A percentile compares a stretch with the other conserved stretches of the same genome.
These are phyloP conservation scores for Nyctibius bracteatus DNA, from an alignment of 2,113 vertebrate genomes.

Conservation along the genomic window DNA sequence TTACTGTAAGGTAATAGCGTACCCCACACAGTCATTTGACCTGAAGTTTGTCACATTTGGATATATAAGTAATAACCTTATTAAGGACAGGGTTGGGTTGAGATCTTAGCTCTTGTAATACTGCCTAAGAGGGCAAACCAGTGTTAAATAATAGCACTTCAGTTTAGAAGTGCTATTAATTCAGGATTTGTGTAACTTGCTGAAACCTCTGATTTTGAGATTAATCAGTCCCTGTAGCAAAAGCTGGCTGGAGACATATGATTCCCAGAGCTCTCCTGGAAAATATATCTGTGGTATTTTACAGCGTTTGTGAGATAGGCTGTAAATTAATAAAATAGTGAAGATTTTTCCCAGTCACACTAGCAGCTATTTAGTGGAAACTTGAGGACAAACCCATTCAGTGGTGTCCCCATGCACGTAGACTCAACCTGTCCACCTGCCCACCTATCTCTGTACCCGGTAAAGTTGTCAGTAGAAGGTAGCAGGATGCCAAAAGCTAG, in stretches of 20 bases:
- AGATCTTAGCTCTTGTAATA: background rate
- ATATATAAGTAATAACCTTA: background rate
- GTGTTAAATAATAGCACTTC: background rate
- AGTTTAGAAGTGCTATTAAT: background rate
- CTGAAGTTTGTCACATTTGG: background rate
- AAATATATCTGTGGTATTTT: constrained; percentile 6
- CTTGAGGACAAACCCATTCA: background rate
- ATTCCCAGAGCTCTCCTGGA: background rate
- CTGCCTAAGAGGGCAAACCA: background rate
- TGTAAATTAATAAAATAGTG: background rate
- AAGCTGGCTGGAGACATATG: background rate
- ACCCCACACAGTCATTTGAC: background rate
- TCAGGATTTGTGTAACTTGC: background rate
- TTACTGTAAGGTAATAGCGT: background rate
- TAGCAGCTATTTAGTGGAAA: background rate
- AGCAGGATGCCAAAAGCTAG: background rate
- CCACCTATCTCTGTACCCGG: background rate
- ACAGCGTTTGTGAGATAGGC: background rate
- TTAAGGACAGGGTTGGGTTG: background rate
- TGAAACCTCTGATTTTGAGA: background rate
- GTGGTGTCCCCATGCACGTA: fast-evolving
- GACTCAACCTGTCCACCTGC: background rate
- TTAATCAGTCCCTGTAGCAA: background rate
- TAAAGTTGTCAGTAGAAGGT: background rate
- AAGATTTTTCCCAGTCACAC: background rate